These are phyloP conservation scores for Calephelis perditalis DNA, from an alignment of 2,888 invertebrate species.

Conservation along the genomic window DNA sequence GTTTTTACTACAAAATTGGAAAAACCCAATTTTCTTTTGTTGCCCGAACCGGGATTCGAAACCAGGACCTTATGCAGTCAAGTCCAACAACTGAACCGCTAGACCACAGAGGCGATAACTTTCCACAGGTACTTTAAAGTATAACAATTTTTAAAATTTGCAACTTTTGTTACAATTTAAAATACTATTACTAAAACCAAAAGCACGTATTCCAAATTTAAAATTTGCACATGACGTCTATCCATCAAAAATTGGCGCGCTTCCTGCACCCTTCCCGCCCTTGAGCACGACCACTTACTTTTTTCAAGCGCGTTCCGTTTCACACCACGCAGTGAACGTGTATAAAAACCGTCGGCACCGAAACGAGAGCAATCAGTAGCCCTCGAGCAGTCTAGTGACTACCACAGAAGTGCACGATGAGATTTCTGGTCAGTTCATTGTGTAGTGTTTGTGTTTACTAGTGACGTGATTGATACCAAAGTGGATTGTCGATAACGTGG, in stretches of 20 bases:
- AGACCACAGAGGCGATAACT: too few species aligned
- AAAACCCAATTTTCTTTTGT: too few species aligned
- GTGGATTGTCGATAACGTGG: constrained; percentile 32
- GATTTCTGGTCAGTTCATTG: constrained; percentile 67
- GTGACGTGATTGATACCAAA: constrained; percentile 32
- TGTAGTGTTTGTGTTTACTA: constrained; percentile 36
- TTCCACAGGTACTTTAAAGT: too few species aligned
- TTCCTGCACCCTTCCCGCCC: constrained; percentile 75
- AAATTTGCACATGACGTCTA: constrained; percentile 44
- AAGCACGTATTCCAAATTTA: constrained; percentile 32
- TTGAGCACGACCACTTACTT: constrained; percentile 69
- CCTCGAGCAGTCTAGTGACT: constrained; percentile 63
- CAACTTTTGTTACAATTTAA: neutral
- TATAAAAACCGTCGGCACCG: constrained; percentile 63
- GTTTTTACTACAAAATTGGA: too few species aligned
- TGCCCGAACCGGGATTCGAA: too few species aligned
- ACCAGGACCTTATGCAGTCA: too few species aligned
- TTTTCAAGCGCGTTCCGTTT: constrained; percentile 64
- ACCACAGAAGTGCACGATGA: constrained; percentile 75
- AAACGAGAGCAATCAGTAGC: constrained; percentile 74
- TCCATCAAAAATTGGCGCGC: constrained; percentile 53
- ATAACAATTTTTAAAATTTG: too few species aligned
- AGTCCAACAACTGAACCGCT: too few species aligned
- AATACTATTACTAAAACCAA: constrained; percentile 16
- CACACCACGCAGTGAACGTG: constrained; percentile 47